Base-by-base conservation (phyloP, 1,140 invertebrate genomes). In the Bicyclus anynana region DNA sequence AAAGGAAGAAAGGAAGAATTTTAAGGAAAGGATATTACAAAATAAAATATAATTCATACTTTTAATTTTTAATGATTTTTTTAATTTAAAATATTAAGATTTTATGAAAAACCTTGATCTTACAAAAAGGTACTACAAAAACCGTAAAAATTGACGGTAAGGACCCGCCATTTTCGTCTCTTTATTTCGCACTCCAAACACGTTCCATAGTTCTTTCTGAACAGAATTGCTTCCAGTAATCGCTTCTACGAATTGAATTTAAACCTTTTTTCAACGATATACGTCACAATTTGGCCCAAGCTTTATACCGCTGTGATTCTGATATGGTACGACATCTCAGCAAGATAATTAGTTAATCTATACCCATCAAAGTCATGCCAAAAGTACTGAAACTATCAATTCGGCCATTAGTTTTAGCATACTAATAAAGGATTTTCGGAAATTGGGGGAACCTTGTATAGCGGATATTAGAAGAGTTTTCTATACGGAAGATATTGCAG, bases 211-310 rank as follows among this genome's bases (percentile, higher is more conserved):
- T 86, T 84, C 82, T 83, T 85, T 83, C 77, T 76, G 77, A 82
- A 75, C 75, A 77, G 78, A 83, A 87, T 87, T 87, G 81, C 75
- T 80, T 77, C 78, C 76, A 77, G 77, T 80, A 81, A 82, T 72
- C 60, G 53, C 59, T 59, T 53, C 50, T 65, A 59, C 65, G 71
- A 72, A 80, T 80, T 78, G 72, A 80, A 79, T 81, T 74, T 69
- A 79, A 79, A 77, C 80, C 81, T 81, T 80, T 74, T 64, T 60
- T 55, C 58, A 48, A 65, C 40, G 74, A 64, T 72, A 73, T 68
- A 86, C 49, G 79, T 68, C 63, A 69, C 74, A 80, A 69, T 86
- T 82, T 82, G 59, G 73, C 60, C 67, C 57, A 52, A 20, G 29
- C 55, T 51, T 59, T 59, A 58, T 46, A 59, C 65, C 65, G 69